Base-by-base conservation (phyloP, 2,113 vertebrate genomes). In the Xiphophorus hellerii region DNA sequence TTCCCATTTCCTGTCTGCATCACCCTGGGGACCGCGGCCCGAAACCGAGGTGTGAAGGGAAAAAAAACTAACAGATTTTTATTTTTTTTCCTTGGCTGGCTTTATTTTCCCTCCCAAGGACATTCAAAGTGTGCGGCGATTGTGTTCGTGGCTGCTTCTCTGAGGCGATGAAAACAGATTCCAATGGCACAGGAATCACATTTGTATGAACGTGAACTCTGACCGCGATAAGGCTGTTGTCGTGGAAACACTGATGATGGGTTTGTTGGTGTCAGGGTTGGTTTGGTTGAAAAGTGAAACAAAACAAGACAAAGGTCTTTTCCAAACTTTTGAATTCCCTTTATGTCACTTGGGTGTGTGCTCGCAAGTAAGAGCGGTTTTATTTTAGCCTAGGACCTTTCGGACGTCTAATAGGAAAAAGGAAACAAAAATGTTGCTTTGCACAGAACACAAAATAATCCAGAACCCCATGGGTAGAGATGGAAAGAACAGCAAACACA, bases 1-100 rank as follows among this genome's bases (percentile, higher is more conserved):
- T 92, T 90, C 89, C 84, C 76, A 90, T 82, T 94, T 94, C 93
- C 93, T 91, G 90, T 89, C 84, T n/a, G 64, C 30, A 30, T 33
- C 70, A 78, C 92, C 78, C 90, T 75, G 84, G 89, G 62, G 79
- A 89, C 42, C 70, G 71, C 22, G 31, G 68, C 69, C 33, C 78
- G 3, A 15, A 73, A 72, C 71, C 12, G 82, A 84, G 81, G 91
- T 82, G 92, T 84, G 82, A 90, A 81, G 87, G 83, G 7, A 48
- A 48, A 20, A 48, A 92, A 89, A 85, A 30, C 79, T 75, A 29
- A 30, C 30, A 62, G 35, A 35, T 35, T 35, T 35, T 10, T 9
- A 10, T 35, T 79, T 69, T 84, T 83, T 83, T 83, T 83, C 84
- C 78, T 69, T 85, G 87, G 79, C 85, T 78, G 84, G 79, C 81